Percentiles rank a stretch among this genome's conserved stretches.
These are phyloP conservation scores for Patiria miniata DNA, from an alignment of 35 echinoderm and acorn worm genomes.

Conservation along the genomic window DNA sequence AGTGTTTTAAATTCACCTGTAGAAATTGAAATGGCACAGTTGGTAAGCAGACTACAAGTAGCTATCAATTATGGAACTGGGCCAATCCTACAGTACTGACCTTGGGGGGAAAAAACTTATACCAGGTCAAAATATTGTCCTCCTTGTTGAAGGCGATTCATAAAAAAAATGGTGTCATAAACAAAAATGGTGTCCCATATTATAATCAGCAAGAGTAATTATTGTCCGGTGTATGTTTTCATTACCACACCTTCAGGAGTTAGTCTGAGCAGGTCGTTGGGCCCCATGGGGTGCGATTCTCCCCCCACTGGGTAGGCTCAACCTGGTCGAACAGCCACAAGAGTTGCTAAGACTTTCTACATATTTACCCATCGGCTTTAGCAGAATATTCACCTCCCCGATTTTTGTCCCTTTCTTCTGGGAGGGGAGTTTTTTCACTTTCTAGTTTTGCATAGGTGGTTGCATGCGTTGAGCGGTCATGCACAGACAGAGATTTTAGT, in stretches of 20 bases:
- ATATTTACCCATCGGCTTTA: conserved; percentile 17
- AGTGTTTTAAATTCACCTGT: too few relatives aligned
- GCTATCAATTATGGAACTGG: too few relatives aligned
- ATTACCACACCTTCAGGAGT: not conserved
- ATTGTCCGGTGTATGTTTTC: conserved; percentile 7
- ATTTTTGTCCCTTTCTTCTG: not conserved
- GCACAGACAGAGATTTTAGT: not conserved
- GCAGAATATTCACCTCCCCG: not conserved
- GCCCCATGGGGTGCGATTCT: not conserved
- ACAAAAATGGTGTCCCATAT: too few relatives aligned
- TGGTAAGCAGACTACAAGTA: too few relatives aligned
- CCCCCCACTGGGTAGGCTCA: not conserved
- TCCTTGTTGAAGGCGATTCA: too few relatives aligned
- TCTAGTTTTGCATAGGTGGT: not conserved
- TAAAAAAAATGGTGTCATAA: too few relatives aligned
- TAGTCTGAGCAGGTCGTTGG: too few relatives aligned
- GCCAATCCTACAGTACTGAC: too few relatives aligned
- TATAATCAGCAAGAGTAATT: conserved; percentile 17
- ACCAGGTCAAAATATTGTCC: too few relatives aligned
- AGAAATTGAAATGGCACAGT: too few relatives aligned
- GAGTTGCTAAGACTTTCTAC: conserved; percentile 8
- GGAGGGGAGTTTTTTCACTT: not conserved
- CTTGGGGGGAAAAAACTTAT: too few relatives aligned
- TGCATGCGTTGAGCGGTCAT: too few relatives aligned
- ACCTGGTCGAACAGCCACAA: not conserved